These are phyloP conservation scores for Psittacula echo DNA, from an alignment of 2,797 vertebrate genomes.

Conservation along the genomic window DNA sequence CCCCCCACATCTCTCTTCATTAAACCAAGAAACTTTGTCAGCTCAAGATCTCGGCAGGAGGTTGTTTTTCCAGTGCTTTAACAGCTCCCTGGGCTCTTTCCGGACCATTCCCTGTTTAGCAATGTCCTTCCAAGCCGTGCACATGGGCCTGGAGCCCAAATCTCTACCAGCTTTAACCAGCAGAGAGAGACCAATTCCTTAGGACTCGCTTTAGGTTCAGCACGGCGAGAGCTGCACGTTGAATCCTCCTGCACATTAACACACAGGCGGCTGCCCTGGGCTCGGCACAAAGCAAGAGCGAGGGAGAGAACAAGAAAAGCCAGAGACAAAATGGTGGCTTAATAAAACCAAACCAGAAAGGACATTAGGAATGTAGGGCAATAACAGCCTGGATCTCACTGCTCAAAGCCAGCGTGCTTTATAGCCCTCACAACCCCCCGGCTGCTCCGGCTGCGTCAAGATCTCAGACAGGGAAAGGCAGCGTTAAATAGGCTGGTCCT, in stretches of 20 bases:
- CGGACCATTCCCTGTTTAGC: neutral
- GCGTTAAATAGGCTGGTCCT: neutral
- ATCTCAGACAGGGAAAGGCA: neutral
- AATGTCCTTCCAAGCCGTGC: neutral
- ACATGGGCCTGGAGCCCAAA: neutral
- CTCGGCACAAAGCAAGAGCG: neutral
- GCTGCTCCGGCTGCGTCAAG: neutral
- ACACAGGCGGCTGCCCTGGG: neutral
- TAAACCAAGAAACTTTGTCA: neutral
- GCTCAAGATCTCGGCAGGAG: neutral
- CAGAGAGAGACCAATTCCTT: neutral
- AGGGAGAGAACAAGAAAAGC: neutral
- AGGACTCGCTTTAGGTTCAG: neutral
- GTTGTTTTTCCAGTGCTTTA: neutral
- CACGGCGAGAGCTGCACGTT: neutral
- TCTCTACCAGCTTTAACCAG: neutral
- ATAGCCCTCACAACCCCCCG: neutral
- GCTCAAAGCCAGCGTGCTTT: neutral
- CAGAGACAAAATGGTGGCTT: neutral
- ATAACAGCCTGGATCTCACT: accelerated
- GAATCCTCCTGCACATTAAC: neutral
- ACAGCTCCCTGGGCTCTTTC: neutral
- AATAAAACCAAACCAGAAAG: neutral
- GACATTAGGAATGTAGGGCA: neutral
- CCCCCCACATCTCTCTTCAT: neutral